Evolutionary conservation across 2,888 invertebrate species (phyloP).

Genomic region (Phaonia tiefii): DNA sequence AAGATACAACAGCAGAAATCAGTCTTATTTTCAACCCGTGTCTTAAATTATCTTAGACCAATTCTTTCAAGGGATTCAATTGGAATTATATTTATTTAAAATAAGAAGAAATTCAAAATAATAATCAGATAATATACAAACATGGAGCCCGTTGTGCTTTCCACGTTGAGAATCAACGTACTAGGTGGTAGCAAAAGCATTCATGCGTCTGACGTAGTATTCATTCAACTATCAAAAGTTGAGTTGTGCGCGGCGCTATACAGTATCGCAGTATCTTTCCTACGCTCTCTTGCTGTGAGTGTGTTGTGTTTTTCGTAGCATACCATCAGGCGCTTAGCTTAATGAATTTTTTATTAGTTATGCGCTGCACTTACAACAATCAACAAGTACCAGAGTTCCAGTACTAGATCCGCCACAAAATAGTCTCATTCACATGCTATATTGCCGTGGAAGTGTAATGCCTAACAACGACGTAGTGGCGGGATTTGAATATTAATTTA

Average conservation of each 20-base stretch:
- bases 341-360: conserved; percentile 44
- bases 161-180: too few relatives aligned
- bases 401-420: conserved; percentile 8
- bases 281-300: neutral
- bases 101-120: too few relatives aligned
- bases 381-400: neutral
- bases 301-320: conserved; percentile 3
- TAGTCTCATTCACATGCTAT: neutral
- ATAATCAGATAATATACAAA: too few relatives aligned
- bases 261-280: neutral
- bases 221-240: conserved; percentile 9
- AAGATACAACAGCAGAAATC: too few relatives aligned
- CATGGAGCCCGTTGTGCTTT: too few relatives aligned
- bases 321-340: conserved; percentile 32
- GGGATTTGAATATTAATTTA: neutral
- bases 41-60: too few relatives aligned
- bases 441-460: neutral
- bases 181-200: too few relatives aligned
- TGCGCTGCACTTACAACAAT: conserved; percentile 1
- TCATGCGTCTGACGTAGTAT: too few relatives aligned
- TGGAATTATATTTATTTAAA: too few relatives aligned
- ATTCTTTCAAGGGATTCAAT: too few relatives aligned
- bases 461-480: too few relatives aligned
- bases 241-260: neutral
- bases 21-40: too few relatives aligned